phyloP scores from a whole-genome alignment of 2,797 vertebrate genomes.

The Takifugu rubripes region DNA sequence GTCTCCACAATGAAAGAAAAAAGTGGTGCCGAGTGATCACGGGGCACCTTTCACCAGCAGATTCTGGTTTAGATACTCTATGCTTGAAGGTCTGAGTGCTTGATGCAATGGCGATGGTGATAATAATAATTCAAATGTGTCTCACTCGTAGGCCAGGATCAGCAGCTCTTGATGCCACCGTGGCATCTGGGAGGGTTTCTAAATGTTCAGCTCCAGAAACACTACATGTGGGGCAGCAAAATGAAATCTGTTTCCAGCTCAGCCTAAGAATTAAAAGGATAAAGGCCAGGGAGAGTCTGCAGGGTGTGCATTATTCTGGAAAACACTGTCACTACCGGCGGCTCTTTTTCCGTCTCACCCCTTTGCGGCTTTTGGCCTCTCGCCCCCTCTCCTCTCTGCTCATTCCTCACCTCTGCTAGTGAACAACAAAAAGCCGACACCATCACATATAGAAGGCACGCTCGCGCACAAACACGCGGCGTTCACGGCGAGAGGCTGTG shows the following conservation, averaged over 20 bases:
- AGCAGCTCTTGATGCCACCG: background rate
- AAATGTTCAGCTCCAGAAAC: slow-evolving; percentile 7
- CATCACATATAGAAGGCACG: slow-evolving; percentile 35
- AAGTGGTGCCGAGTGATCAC: too few relatives aligned
- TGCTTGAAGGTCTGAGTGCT: too few relatives aligned
- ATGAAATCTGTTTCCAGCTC: background rate
- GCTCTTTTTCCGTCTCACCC: slow-evolving; percentile 1
- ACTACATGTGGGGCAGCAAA: background rate
- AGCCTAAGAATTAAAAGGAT: background rate
- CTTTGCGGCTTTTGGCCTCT: slow-evolving; percentile 11
- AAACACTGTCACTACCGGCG: slow-evolving; percentile 15
- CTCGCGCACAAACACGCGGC: slow-evolving; percentile 5
- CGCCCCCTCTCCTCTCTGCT: slow-evolving; percentile 2
- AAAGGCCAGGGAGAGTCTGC: background rate
- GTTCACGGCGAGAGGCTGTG: slow-evolving; percentile 12
- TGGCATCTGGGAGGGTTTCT: background rate
- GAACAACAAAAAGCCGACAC: slow-evolving; percentile 20
- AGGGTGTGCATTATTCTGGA: slow-evolving; percentile 12
- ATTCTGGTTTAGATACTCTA: too few relatives aligned
- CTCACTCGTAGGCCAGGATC: too few relatives aligned
- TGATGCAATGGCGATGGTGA: too few relatives aligned
- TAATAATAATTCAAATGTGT: too few relatives aligned
- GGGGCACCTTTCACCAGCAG: too few relatives aligned
- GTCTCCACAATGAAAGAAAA: too few relatives aligned
- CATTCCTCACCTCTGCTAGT: slow-evolving; percentile 11